Conservation (phyloP, 2,797 vertebrate species). For the Megalops cyprinoides region DNA sequence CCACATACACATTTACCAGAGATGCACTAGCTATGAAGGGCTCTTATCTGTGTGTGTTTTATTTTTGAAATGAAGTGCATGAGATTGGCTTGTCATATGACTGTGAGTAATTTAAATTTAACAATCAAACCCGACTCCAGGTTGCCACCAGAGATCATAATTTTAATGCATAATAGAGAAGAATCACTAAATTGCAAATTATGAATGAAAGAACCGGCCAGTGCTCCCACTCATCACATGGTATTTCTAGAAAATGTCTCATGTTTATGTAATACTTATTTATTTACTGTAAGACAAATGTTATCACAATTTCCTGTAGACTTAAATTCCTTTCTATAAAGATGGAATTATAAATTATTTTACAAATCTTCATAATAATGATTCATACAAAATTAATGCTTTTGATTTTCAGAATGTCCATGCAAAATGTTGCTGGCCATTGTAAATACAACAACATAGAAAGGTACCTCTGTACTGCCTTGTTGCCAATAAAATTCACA, state of each 20-base stretch:
- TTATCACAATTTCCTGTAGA: not conserved
- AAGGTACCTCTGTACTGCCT: constrained; percentile 38
- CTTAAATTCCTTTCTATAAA: constrained; percentile 35
- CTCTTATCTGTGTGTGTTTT: constrained; percentile 46
- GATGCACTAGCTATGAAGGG: not conserved
- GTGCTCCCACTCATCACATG: not conserved
- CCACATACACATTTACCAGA: not conserved
- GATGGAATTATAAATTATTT: constrained; percentile 22
- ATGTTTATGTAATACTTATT: not conserved
- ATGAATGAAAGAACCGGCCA: constrained; percentile 26
- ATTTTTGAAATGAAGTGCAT: constrained; percentile 64
- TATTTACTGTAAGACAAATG: not conserved
- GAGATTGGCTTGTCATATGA: constrained; percentile 65
- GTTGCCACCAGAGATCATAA: constrained; percentile 58
- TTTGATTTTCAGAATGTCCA: too few species aligned
- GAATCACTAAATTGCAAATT: constrained; percentile 58
- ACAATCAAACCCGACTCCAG: constrained; percentile 59
- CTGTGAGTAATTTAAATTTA: constrained; percentile 68
- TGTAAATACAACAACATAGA: not conserved
- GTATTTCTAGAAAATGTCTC: not conserved
- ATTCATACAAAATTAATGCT: too few species aligned
- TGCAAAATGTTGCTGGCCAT: not conserved
- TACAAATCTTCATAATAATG: constrained; percentile 22
- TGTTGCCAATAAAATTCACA: constrained; percentile 59
- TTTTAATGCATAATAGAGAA: constrained; percentile 63